Evolutionary conservation across 2,113 vertebrate species (phyloP).

Genomic region (Chlamydotis undulata): DNA sequence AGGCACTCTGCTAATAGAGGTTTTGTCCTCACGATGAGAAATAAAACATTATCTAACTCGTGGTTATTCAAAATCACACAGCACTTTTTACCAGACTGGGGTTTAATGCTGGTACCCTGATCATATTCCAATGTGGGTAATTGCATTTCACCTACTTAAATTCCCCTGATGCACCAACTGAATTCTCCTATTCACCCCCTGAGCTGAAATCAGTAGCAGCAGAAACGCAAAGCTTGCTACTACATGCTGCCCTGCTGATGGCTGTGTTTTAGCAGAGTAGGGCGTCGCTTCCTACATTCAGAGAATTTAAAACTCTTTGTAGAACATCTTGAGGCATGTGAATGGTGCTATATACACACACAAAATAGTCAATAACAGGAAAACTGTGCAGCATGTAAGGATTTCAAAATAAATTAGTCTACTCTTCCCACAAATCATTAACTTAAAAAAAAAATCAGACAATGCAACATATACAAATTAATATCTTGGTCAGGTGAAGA

Average conservation of each 20-base stretch:
- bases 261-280: constrained; percentile 13
- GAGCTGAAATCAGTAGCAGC: neutral
- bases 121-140: neutral
- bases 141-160: neutral
- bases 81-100: neutral
- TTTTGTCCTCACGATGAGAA: neutral
- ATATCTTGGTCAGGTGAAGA: constrained; percentile 70
- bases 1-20: neutral
- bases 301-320: constrained; percentile 7
- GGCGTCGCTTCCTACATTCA: neutral
- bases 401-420: constrained; percentile 47
- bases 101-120: neutral
- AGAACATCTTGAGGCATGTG: neutral
- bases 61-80: neutral
- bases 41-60: neutral
- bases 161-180: neutral
- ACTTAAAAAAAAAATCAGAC: neutral
- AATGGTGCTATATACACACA: neutral
- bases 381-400: constrained; percentile 14
- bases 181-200: neutral
- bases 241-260: neutral
- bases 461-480: constrained; percentile 70
- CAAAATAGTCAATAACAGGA: constrained; percentile 20
- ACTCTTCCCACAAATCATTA: constrained; percentile 41
- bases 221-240: neutral